Evolutionary conservation across 2,888 invertebrate species (phyloP).

Genomic region (Dolichopus griseipennis): DNA sequence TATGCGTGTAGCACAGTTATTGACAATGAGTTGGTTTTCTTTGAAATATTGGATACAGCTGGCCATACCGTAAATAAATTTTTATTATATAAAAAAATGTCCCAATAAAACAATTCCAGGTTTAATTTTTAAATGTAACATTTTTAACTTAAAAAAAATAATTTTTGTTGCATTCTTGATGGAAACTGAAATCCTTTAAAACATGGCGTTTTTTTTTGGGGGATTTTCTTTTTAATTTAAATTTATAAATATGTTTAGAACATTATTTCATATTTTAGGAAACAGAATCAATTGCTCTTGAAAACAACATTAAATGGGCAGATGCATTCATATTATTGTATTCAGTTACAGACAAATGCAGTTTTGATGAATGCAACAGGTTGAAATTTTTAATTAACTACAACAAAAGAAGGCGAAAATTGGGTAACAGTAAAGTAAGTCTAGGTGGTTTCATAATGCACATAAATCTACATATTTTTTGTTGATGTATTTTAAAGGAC

Average conservation of each 20-base stretch:
- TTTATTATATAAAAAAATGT: not conserved
- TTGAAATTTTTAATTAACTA: slow-evolving; percentile 75
- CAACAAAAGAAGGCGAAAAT: slow-evolving; percentile 60
- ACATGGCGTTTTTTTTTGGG: no score
- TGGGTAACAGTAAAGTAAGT: slow-evolving; percentile 51
- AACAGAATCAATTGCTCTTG: slow-evolving; percentile 58
- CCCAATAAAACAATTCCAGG: no score
- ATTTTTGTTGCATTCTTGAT: no score
- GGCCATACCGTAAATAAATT: slow-evolving; percentile 58
- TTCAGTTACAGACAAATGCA: slow-evolving; percentile 81
- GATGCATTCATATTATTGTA: slow-evolving; percentile 81
- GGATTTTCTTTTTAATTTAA: no score
- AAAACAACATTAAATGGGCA: slow-evolving; percentile 78
- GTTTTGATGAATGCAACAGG: slow-evolving; percentile 76
- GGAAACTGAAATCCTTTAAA: no score
- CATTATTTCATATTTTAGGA: slow-evolving; percentile 45
- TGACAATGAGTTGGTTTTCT: slow-evolving; percentile 67
- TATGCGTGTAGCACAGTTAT: slow-evolving; percentile 66
- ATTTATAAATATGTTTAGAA: no score
- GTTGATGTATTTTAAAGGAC: slow-evolving; percentile 45
- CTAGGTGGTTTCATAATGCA: not conserved
- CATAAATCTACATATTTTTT: not conserved
- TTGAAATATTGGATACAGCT: slow-evolving; percentile 70
- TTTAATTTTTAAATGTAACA: no score
- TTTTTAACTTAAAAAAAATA: no score